Evolutionary conservation across 2,888 invertebrate species (phyloP), one percentile per base, ranked within the genome.

Genomic region (Oscheius sp.): DNA sequence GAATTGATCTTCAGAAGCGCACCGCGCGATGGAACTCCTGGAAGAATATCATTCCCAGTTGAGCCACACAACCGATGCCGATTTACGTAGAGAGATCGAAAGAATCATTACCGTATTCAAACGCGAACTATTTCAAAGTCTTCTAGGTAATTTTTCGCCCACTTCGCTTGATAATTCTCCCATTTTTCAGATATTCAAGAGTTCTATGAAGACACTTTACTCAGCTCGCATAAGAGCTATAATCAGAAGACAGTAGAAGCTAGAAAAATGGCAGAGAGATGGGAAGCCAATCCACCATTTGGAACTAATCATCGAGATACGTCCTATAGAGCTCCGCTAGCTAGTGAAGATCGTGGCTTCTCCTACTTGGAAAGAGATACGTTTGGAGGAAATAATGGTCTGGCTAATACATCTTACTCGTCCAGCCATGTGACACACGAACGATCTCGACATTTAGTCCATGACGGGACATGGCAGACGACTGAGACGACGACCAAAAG

Each of bases 21-120:
- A 97, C 89, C 92, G 96, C 89, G 97, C 97, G 78, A 91, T 98
- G 87, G 97, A 97, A 90, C 91, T 96, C 87, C 91, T 98, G 87
- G 97, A 97, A 90, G 97, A 97, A 89, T 98, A 96, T 89, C 96
- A 96, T 89, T 92, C 93, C 82, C 94, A 95, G 89, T 90, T 98
- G 86, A 92, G 92, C 82, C 92, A 93, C 88, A 93, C 96, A 66
- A 52, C 95, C 33, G 96, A 98, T 89, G 92, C 94, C 87, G 95
- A 96, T 87, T 91, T 98, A 82, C 91, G 95, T 82, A 91, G 93
- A 84, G 96, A 96, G 82, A 96, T 98, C 88, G 97, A 98, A 89
- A 91, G 96, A 84, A 95, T 98, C 87, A 96, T 98, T 88, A 91
- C 94, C 86, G 95, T 96, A 89, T 97, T 98, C 91, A 97, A 98